Evolutionary conservation across 2,797 vertebrate genomes (phyloP), one percentile per base, ranked within the genome.

Genomic region (Anisognathus igniventris): DNA sequence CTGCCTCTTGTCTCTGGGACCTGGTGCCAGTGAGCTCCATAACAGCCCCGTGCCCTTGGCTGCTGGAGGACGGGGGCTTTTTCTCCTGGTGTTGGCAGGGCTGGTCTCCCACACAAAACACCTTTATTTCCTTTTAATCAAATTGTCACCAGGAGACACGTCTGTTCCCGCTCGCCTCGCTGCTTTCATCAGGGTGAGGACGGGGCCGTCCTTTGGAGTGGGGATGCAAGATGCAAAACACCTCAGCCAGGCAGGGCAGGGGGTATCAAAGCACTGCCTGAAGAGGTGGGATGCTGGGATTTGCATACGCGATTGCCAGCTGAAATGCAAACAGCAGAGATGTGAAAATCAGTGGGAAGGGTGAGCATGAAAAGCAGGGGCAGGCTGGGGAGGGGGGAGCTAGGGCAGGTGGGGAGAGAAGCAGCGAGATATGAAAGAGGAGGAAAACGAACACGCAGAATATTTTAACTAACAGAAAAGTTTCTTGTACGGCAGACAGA

Each of bases 401-500:
- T 47, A 15, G 60, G 77, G 84, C 79, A 61, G 83, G 75, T 53
- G 39, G 48, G 50, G 83, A 62, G 62, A 33, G 78, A 14, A 18
- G 76, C 8, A 5, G 50, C 0, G 40, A 79, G 78, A 93, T 74
- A 90, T 93, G 95, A 95, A 95, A 95, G 88, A 77, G 58, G 47
- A 91, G 90, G 93, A 73, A 91, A 90, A 51, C 22, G 94, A 95
- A 95, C 91, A 72, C 90, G 76, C 90, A 28, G 91, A 94, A 92
- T 94, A 93, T 96, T 98, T 97, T 96, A 95, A 96, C 94, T 66
- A 92, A 95, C 47, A 60, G 95, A 92, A 96, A 97, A 96, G 91
- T 95, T 97, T 96, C 94, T 50, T 88, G 95, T 88, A 93, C 84
- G 25, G 45, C 96, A 97, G 97, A 95, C 97, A 7, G 95, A 95